Percentiles rank a stretch among this genome's conserved stretches.
Evolutionary conservation across 1,140 invertebrate genomes (phyloP).

Genomic region (Anadara kagoshimensis): DNA sequence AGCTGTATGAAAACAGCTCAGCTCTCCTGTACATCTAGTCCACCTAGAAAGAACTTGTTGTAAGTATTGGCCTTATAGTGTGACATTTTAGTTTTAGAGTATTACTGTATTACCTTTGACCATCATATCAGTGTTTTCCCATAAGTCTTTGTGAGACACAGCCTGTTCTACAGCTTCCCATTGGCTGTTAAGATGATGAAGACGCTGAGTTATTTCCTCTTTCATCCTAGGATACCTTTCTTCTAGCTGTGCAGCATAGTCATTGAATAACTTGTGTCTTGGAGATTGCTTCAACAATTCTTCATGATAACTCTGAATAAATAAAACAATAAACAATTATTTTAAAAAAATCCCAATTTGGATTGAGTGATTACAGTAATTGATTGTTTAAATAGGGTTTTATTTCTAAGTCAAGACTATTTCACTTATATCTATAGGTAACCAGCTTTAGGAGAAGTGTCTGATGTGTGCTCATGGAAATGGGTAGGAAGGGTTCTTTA

Average conservation of each 20-base stretch:
- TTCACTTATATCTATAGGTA: no score
- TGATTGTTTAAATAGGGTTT: no score
- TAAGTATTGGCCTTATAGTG: no score
- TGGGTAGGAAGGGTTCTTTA: no score
- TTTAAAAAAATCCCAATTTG: no score
- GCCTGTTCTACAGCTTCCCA: constrained; percentile 83
- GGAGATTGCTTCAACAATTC: constrained; percentile 83
- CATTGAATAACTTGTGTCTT: constrained; percentile 84
- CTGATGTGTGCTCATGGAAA: no score
- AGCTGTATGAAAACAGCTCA: no score
- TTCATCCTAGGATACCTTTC: constrained; percentile 82
- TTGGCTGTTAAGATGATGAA: constrained; percentile 83
- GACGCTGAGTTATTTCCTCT: constrained; percentile 85
- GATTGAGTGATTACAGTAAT: no score
- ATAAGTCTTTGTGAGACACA: constrained; percentile 69
- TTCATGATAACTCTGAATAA: constrained; percentile 82
- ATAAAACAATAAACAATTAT: constrained; percentile 21
- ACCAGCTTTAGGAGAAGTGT: no score
- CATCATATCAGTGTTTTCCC: constrained; percentile 61
- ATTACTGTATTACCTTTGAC: constrained; percentile 63
- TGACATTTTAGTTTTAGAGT: not conserved
- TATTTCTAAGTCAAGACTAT: no score
- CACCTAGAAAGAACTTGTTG: no score
- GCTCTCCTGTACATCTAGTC: no score
- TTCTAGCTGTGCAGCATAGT: constrained; percentile 84